phyloP scores from a whole-genome alignment of 37 sponge, comb jelly and placozoan genomes.

The Ianthella basta region DNA sequence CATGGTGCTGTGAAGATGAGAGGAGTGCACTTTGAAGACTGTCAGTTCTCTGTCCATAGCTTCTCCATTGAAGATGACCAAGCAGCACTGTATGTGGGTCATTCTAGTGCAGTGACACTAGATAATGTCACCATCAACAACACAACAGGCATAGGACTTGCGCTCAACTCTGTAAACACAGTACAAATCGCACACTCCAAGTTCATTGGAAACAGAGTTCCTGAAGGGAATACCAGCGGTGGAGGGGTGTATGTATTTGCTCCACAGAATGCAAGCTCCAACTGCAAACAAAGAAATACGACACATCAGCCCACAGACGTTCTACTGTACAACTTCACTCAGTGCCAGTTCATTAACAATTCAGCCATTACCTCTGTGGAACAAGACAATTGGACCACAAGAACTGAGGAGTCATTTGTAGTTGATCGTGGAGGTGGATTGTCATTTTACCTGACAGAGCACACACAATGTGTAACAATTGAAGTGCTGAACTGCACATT shows the following conservation, averaged over 20 bases:
- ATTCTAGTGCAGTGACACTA: background rate
- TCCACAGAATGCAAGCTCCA: too few species aligned
- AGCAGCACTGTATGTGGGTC: background rate
- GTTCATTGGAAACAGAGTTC: too few species aligned
- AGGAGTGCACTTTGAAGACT: too few species aligned
- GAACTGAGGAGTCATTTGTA: background rate
- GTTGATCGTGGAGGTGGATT: conserved; percentile 4
- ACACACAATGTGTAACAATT: background rate
- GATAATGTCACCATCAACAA: background rate
- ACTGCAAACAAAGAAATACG: too few species aligned
- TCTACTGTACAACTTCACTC: background rate
- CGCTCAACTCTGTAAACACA: background rate
- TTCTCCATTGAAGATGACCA: background rate
- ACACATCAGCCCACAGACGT: too few species aligned
- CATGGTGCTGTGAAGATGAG: too few species aligned
- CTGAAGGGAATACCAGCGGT: too few species aligned
- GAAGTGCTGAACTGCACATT: background rate
- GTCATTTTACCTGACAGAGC: background rate
- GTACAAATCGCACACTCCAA: too few species aligned
- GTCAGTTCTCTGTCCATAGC: too few species aligned
- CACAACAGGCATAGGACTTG: conserved; percentile 9
- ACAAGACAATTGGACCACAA: background rate
- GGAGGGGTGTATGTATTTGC: too few species aligned
- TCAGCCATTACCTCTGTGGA: background rate
- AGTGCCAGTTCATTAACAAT: background rate